A percentile compares a stretch with the other conserved stretches of the same genome.
Conservation (phyloP, 2,797 vertebrate species). For the Sebastes trivittatus region DNA sequence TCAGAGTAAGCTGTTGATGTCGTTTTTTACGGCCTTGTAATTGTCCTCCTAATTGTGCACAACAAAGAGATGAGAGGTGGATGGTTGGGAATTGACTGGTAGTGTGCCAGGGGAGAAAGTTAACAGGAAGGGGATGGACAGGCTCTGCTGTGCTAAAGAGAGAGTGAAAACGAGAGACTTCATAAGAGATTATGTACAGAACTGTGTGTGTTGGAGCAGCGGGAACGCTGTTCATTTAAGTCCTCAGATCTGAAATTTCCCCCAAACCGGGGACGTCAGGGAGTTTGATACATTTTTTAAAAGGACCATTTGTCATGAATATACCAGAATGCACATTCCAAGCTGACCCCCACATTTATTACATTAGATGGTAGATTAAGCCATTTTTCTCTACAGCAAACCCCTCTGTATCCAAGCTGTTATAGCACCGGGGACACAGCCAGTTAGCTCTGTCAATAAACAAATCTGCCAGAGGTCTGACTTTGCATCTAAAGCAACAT, state of each 20-base stretch:
- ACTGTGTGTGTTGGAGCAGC: neutral
- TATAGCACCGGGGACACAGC: neutral
- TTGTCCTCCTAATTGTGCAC: constrained; percentile 59
- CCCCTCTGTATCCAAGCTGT: neutral
- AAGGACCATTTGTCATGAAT: neutral
- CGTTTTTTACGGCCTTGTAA: constrained; percentile 50
- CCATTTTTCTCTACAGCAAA: neutral
- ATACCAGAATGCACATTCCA: neutral
- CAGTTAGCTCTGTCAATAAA: constrained; percentile 4
- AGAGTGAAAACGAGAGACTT: neutral
- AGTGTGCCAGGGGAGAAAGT: constrained; percentile 23
- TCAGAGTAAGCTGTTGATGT: constrained; percentile 40
- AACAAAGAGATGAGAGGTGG: constrained; percentile 54
- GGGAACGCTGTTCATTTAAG: neutral
- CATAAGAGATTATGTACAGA: neutral
- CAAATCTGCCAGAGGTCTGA: constrained; percentile 11
- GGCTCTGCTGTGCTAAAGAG: neutral
- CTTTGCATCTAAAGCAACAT: constrained; percentile 35
- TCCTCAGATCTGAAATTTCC: neutral
- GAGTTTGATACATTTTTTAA: neutral
- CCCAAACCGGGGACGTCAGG: neutral
- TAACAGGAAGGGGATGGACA: neutral
- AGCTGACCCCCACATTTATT: neutral
- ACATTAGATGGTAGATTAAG: neutral
- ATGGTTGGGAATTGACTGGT: constrained; percentile 30